Base-by-base conservation (phyloP, 2,113 vertebrate species). In the Tachysurus fulvidraco region DNA sequence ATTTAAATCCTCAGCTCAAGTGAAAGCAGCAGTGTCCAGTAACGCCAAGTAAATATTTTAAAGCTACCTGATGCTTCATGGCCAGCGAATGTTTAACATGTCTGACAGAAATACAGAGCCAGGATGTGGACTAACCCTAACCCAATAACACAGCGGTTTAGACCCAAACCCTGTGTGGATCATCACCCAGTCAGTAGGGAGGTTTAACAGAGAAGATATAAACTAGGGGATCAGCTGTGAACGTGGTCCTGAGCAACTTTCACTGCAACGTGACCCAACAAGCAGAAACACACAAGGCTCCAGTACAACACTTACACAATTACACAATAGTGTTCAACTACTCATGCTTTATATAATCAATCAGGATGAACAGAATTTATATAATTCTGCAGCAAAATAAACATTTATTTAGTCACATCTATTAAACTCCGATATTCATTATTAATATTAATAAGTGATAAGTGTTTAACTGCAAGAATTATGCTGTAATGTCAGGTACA, bases 21-120 rank as follows among this genome's bases (percentile, higher is more conserved):
- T 84, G 73, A 85, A 86, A 88, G 86, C 57, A 54, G 85, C 55
- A 30, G 82, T 83, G 84, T 91, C 92, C 78, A 59, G 78, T 93
- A 85, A 91, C 91, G 23, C 10, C 14, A 25, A 90, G 94, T 95
- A 83, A 94, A 95, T 95, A 91, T 76, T 94, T 94, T 81, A 95
- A 87, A 77, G 92, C 79, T 84, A 93, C 65, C 83, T 77, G 92
- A 94, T 13, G 74, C 91, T 0, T 74, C 86, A 86, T 57, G 83
- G 76, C 84, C 83, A 54, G 62, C 74, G 52, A 54, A 14, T 54
- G 57, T 88, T 64, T 28, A 89, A 85, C 87, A 17, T 19, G 59
- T 57, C 52, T 8, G 54, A 69, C 2, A 88, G 71, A 50, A 79
- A 25, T 9, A n/a, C 13, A 60, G 21, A 16, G 36, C 2, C 13